Conservation (phyloP, 2,888 invertebrate genomes). For the Athripsodes cinereus region DNA sequence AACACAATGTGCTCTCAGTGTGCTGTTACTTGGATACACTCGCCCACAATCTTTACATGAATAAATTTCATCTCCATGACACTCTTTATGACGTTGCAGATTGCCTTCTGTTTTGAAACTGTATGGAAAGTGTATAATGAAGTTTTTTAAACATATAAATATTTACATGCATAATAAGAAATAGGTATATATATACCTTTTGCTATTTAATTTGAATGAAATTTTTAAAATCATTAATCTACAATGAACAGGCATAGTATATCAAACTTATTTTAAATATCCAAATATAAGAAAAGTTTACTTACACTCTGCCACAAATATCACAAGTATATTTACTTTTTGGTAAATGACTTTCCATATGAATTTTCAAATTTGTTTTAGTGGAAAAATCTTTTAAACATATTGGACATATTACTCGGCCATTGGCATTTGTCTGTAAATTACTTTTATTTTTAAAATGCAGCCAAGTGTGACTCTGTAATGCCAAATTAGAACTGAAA, state of each 20-base stretch:
- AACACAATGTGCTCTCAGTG: constrained; percentile 62
- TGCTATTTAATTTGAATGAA: too few species aligned
- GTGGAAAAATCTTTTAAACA: constrained; percentile 57
- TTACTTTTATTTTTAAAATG: constrained; percentile 38
- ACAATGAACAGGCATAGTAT: too few species aligned
- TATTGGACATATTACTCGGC: constrained; percentile 47
- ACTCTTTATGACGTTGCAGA: constrained; percentile 57
- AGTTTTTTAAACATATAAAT: not conserved
- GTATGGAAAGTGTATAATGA: constrained; percentile 20
- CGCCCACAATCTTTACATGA: constrained; percentile 63
- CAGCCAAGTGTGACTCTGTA: constrained; percentile 58
- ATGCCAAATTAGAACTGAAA: constrained; percentile 52
- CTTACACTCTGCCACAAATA: constrained; percentile 63
- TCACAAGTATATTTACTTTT: constrained; percentile 58
- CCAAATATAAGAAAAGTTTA: too few species aligned
- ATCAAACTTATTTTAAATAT: too few species aligned
- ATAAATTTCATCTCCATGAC: constrained; percentile 51
- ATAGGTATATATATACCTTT: not conserved
- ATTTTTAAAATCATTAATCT: too few species aligned
- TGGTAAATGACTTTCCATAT: constrained; percentile 57
- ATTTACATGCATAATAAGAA: not conserved
- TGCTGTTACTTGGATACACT: constrained; percentile 63
- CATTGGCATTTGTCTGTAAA: constrained; percentile 5
- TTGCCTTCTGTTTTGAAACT: constrained; percentile 63
- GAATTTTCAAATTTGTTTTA: constrained; percentile 57